A percentile compares a stretch with the other conserved stretches of the same genome.
These are phyloP conservation scores for Zelostemma sp. DNA, from an alignment of 1,140 invertebrate species.

Conservation along the genomic window DNA sequence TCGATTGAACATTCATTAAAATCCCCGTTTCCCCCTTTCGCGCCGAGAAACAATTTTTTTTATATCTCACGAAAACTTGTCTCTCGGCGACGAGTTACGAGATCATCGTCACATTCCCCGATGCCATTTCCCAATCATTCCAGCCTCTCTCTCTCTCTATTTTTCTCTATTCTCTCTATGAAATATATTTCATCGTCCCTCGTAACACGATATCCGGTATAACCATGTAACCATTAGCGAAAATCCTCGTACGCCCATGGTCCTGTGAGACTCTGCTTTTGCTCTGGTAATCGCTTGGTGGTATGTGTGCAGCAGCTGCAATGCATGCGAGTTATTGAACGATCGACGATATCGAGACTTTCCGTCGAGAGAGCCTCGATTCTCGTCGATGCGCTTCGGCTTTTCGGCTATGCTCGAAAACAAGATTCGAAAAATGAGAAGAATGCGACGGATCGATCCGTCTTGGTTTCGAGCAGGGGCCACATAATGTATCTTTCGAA, in stretches of 20 bases:
- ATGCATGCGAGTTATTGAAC: slow-evolving; percentile 49
- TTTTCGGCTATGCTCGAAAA: background rate
- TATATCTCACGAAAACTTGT: too few species aligned
- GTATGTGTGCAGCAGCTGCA: slow-evolving; percentile 50
- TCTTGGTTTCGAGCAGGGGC: background rate
- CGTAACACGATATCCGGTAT: background rate
- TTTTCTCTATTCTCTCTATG: too few species aligned
- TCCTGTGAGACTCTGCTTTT: slow-evolving; percentile 66
- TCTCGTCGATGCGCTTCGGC: slow-evolving; percentile 23
- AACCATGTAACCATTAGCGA: slow-evolving; percentile 22
- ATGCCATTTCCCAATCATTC: too few species aligned
- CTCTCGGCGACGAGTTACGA: too few species aligned
- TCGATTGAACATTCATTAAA: background rate
- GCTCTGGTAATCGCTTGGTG: slow-evolving; percentile 68
- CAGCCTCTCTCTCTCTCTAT: too few species aligned
- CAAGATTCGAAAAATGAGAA: background rate
- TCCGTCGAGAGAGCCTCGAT: slow-evolving; percentile 17
- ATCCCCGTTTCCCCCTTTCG: background rate
- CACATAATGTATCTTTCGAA: too few species aligned
- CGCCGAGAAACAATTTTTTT: too few species aligned
- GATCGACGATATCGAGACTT: slow-evolving; percentile 29
- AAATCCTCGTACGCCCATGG: slow-evolving; percentile 30
- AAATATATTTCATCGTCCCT: slow-evolving; percentile 5
- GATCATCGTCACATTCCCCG: slow-evolving; percentile 33
- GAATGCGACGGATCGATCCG: background rate